Evolutionary conservation across 2,797 vertebrate genomes (phyloP), one percentile per base, ranked within the genome.

Genomic region (Phataginus tetradactyla): DNA sequence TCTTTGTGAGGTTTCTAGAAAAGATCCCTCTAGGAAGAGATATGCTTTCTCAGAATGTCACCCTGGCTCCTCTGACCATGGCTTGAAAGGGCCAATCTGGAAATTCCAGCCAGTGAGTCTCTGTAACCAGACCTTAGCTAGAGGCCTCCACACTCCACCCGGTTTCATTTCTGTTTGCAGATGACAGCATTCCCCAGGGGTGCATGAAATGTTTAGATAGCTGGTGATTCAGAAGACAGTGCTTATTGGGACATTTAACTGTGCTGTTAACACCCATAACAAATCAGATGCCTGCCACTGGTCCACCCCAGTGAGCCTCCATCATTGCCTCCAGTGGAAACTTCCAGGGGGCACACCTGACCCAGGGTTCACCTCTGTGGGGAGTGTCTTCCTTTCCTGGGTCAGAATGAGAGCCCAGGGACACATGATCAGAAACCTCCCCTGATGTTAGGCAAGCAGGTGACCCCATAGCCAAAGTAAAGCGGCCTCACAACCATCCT

Each of bases 401-500:
- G n/a, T 5, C 37, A 2, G 75, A 79, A 18, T 15, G 5, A 25
- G 75, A 5, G 21, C 75, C 21, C 13, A 37, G 7, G 32, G 1
- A 8, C 8, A 4, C 7, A 2, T 1, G n/a, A 10, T 39, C 53
- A 17, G 75, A 10, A 39, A 17, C 10, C 1, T 27, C 75, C 34
- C 53, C 23, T 0, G 20, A 39, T 23, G 0, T 12, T 20, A 42
- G 27, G 25, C 13, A 34, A 61, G 25, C 4, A 2, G 21, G 37
- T 15, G 39, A 12, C n/a, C 59, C 10, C 37, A 20, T 17, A 11
- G 25, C 14, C 53, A 23, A 25, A 39, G 53, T 23, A 27, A 21
- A 17, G 53, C n/a, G 27, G 23, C 34, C 34, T 53, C 21, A 12
- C 34, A 37, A 37, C 8, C 21, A 5, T 55, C 53, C 3, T 14